Conservation (phyloP, 2,888 invertebrate genomes). For the Copidosoma aretas region DNA sequence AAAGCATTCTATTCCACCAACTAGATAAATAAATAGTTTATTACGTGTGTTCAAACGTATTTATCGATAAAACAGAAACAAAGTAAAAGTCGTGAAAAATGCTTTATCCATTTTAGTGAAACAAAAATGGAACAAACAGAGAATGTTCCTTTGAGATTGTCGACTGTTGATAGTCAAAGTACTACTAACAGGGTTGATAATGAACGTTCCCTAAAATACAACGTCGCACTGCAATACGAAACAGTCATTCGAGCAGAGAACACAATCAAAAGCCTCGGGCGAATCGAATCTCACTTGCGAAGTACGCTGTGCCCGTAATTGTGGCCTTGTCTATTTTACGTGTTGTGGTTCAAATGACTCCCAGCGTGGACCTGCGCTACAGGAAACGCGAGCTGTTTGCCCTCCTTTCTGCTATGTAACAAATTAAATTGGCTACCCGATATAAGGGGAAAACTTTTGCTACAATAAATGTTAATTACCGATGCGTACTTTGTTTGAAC, state of each 20-base stretch:
- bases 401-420: background rate
- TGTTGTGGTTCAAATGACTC: background rate
- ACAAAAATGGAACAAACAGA: background rate
- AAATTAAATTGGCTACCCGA: background rate
- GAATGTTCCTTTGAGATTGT: background rate
- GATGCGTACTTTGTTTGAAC: too few species aligned
- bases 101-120: background rate
- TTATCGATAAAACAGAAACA: too few species aligned
- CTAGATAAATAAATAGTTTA: too few species aligned
- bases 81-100: too few species aligned
- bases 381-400: background rate
- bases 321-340: background rate
- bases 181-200: background rate
- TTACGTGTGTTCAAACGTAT: too few species aligned
- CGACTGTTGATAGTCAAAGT: background rate
- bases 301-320: background rate
- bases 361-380: background rate
- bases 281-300: background rate
- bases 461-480: too few species aligned
- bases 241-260: background rate
- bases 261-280: background rate
- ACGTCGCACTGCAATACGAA: background rate
- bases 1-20: too few species aligned
- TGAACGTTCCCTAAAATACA: background rate
- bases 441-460: background rate